Evolutionary conservation across 1,140 invertebrate genomes (phyloP), one percentile per base, ranked within the genome.

Genomic region (Hylaeus volcanicus): DNA sequence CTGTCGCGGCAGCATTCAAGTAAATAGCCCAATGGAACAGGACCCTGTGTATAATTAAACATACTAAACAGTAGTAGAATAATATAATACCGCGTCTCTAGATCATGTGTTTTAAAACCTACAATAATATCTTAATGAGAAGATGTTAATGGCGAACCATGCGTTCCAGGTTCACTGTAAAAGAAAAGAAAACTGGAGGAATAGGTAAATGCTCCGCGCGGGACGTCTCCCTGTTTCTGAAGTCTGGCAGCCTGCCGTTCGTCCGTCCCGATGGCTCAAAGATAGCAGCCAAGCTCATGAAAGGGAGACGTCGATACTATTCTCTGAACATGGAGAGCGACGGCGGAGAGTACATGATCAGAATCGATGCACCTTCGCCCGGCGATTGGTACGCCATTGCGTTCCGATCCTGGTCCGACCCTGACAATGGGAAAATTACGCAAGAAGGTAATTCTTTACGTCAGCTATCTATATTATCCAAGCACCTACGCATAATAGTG

Each of bases 311-410:
- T 80, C 79, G 89, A 78, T 88, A 89, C 87, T 87, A 92, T 82
- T 82, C 83, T 79, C 82, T 94, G 39, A 91, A 94, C 69, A 94
- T 94, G 86, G 88, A 88, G 58, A 95, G 93, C 73, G 91, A 94
- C 88, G 94, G 93, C 60, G 90, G 89, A 71, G 91, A 93, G 84
- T 91, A 94, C 58, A 92, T 91, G 78, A 92, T 95, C 55, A 94
- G 92, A 79, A 93, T 96, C 15, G 92, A 94, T 15, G 94, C 95
- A 64, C 97, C 97, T 0, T 91, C 95, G 11, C 94, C 96, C 0
- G 97, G 97, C 2, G 95, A 95, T 86, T 98, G 97, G 96, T 98
- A 96, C 93, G 96, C 95, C 1, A 94, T 96, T 51, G 96, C 96
- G 6, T 97, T 97, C 92, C 93, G 97, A 76, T 95, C 96, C 48